Percentiles rank a stretch among this genome's conserved stretches.
Conservation (phyloP, 2,797 vertebrate species). For the Garrulus glandarius region DNA sequence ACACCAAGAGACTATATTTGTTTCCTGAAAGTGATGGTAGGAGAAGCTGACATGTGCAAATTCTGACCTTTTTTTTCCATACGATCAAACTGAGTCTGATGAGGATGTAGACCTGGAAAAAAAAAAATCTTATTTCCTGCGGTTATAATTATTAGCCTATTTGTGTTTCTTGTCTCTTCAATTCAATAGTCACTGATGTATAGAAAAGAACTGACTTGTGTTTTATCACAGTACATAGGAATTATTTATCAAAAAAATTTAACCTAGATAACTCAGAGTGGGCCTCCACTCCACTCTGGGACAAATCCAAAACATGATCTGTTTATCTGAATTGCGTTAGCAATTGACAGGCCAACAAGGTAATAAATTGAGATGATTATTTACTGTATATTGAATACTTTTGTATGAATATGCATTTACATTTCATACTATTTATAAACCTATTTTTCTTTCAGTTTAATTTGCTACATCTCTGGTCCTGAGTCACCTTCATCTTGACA, state of each 20-base stretch:
- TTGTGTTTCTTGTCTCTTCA: background rate
- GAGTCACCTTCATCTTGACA: background rate
- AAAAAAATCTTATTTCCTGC: background rate
- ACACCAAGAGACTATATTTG: background rate
- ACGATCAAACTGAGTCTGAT: background rate
- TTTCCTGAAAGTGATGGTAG: background rate
- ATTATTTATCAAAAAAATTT: background rate
- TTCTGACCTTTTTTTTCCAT: background rate
- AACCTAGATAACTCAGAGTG: background rate
- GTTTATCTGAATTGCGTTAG: background rate
- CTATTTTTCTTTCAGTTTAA: background rate
- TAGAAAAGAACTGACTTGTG: background rate
- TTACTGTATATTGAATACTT: background rate
- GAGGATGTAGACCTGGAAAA: background rate
- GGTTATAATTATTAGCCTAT: background rate
- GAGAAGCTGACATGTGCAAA: background rate
- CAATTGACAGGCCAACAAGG: background rate
- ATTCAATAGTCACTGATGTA: background rate
- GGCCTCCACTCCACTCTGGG: background rate
- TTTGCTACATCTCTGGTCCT: background rate
- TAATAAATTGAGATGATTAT: background rate
- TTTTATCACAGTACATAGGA: background rate
- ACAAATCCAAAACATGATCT: background rate
- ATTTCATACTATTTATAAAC: background rate
- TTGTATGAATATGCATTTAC: background rate